Evolutionary conservation across 1,140 invertebrate species (phyloP).

Genomic region (Parasteatoda tepidariorum): DNA sequence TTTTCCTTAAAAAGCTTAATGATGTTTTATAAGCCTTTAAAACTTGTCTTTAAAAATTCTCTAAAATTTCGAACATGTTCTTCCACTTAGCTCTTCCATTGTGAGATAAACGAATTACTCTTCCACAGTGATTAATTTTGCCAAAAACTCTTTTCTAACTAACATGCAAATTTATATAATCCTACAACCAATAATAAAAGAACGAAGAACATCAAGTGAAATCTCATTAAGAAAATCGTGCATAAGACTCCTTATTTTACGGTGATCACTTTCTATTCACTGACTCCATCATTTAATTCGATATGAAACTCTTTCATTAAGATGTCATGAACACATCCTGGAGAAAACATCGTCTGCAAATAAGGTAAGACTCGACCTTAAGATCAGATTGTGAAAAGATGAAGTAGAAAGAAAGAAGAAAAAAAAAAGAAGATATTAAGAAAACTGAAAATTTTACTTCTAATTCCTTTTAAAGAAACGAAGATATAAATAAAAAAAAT

Average conservation of each 20-base stretch:
- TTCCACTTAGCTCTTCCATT: no score
- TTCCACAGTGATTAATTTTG: no score
- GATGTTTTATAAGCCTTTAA: no score
- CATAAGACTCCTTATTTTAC: neutral
- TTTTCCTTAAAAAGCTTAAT: no score
- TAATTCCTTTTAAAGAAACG: slow-evolving; percentile 3
- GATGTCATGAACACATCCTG: neutral
- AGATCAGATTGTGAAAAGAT: neutral
- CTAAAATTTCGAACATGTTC: no score
- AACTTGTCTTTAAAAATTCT: no score
- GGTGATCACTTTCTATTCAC: neutral
- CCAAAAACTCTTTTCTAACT: no score
- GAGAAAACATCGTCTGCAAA: neutral
- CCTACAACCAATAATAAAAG: no score
- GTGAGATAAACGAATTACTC: no score
- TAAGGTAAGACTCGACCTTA: neutral
- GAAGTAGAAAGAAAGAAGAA: neutral
- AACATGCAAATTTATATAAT: no score
- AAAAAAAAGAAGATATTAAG: neutral
- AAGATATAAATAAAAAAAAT: neutral
- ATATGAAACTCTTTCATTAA: neutral
- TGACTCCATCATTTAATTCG: neutral
- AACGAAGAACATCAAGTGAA: neutral
- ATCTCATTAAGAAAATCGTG: neutral
- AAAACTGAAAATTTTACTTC: neutral